Evolutionary conservation across 2,888 invertebrate genomes (phyloP), one percentile per base, ranked within the genome.

Genomic region (Dryadula phaetusa): DNA sequence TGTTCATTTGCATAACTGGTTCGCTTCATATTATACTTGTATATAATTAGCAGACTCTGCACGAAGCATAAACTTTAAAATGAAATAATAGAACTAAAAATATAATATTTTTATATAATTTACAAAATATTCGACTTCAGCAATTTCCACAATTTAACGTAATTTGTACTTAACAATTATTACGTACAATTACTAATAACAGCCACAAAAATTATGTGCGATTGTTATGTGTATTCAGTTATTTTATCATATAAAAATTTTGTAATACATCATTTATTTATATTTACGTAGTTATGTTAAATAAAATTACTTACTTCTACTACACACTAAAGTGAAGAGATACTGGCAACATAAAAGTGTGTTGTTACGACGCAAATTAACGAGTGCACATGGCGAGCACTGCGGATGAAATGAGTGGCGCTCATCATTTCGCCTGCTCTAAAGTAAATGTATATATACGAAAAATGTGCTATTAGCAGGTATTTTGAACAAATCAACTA

Each of bases 341-440:
- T 84, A 83, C 83, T 81, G 84, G 87, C 85, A 86, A 88, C 81
- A 77, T 58, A 44, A 58, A 80, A 87, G 86, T 88, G 88, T 86
- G 84, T 83, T 80, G 83, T 82, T 81, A 83, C 81, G 80, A 74
- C 81, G 79, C 78, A 86, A 86, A 89, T 88, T 89, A 87, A 87
- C 81, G 84, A 82, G 78, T 74, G 82, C 84, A 85, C 86, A 83
- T 84, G 84, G 79, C 79, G 70, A 72, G 74, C 70, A 74, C 67
- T 69, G 71, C 66, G 69, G 67, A 69, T 54, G 64, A 71, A 75
- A 75, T 74, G 70, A 76, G 73, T 73, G n/a, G 4, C 8, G 37
- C 22, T 37, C 20, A 54, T 54, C 37, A 37, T 37, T 14, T 22
- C 20, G 37, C 20, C 22, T 5, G 14, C 14, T 12, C 22, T 37